Conservation (phyloP, 2,888 invertebrate genomes). For the Blera fallax region DNA sequence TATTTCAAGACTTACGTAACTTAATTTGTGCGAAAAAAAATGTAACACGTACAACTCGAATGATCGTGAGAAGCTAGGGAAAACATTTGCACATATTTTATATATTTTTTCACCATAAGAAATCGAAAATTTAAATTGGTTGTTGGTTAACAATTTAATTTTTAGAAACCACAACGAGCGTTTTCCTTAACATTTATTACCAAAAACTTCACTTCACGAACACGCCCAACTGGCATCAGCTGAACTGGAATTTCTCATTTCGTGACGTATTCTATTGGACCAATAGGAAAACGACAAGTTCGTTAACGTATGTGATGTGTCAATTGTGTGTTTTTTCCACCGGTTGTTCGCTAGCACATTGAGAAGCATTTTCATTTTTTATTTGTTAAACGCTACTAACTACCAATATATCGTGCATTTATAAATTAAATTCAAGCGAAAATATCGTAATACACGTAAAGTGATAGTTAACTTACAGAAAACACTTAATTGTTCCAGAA, state of each 20-base stretch:
- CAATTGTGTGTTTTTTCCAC: constrained; percentile 69
- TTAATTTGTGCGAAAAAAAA: no score
- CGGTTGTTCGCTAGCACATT: constrained; percentile 55
- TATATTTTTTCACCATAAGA: no score
- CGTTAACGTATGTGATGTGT: constrained; percentile 70
- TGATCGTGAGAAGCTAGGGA: no score
- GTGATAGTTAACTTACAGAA: not conserved
- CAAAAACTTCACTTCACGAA: not conserved
- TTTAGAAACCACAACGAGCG: no score
- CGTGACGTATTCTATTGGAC: constrained; percentile 53
- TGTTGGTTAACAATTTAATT: no score
- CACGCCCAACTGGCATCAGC: not conserved
- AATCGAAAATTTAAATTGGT: no score
- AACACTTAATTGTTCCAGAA: not conserved
- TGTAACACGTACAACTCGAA: no score
- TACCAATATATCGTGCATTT: constrained; percentile 16
- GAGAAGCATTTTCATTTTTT: constrained; percentile 3
- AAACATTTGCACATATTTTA: no score
- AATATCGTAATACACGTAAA: not conserved
- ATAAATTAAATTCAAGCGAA: constrained; percentile 17
- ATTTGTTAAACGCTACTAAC: not conserved
- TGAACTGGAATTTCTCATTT: constrained; percentile 37
- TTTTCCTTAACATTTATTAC: not conserved
- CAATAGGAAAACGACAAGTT: constrained; percentile 74
- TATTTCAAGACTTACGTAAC: no score